Base-by-base conservation (phyloP, 2,797 vertebrate genomes). In the Tragopan temminckii region DNA sequence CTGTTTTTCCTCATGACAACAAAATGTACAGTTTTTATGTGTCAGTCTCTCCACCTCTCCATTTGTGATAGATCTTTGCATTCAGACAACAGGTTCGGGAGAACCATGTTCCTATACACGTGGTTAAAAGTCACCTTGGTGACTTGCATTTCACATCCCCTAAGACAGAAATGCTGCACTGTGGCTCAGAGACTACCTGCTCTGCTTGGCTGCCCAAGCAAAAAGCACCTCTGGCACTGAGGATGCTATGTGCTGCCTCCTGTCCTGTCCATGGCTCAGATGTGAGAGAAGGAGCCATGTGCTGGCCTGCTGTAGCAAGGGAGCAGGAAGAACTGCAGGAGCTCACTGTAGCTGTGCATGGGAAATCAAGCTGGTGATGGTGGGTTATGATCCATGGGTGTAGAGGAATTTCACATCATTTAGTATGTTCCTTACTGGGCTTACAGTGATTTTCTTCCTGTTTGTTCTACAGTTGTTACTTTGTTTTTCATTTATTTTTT, bases 371-470 rank as follows among this genome's bases (percentile, higher is more conserved):
- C 0, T 58, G 23, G 42, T 53, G 35, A 58, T 78, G 81, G 59
- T 1, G 10, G 50, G 20, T 67, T 35, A 4, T 38, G 50, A 64
- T 78, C 71, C 31, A 7, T 3, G 70, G 43, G 57, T 42, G 53
- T 48, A 70, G 55, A 89, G 18, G 58, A 91, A 86, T 72, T 43
- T 91, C 80, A 93, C 71, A 48, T 59, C 0, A 59, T 95, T 95
- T 72, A 79, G 70, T 95, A 36, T 82, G 9, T 40, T 62, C 33
- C 35, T 91, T 77, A 43, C 66, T 15, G 61, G 40, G 20, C 67
- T 91, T 35, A 46, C 58, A 52, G 38, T 59, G 20, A 74, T 86
- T 96, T 93, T 96, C 83, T 94, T 94, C 48, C 86, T 77, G 77
- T 92, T 96, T 96, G 29, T 76, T 93, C n/a, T 78, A 71, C 27